Conservation (phyloP, 2,888 invertebrate species). For the Rotaria magnacalcarata region DNA sequence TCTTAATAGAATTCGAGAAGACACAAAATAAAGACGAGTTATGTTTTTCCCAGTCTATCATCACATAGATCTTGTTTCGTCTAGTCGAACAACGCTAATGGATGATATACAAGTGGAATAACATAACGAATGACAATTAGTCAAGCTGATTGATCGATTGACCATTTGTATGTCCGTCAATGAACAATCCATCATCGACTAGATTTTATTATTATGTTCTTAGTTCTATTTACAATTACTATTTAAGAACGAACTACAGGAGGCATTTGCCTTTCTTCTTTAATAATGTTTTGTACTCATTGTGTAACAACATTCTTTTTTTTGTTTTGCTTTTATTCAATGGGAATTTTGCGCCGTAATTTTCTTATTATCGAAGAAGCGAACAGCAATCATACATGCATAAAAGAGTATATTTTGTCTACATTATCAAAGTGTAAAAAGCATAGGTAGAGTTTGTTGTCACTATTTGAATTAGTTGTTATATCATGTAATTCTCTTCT, state of each 20-base stretch:
- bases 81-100: not conserved
- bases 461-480: not conserved
- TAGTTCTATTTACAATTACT: not conserved
- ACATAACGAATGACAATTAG: not conserved
- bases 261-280: not conserved
- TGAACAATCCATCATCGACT: not conserved
- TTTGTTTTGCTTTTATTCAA: not conserved
- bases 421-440: not conserved
- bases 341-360: too few relatives aligned
- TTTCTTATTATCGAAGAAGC: not conserved
- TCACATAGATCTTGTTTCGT: slow-evolving; percentile 10
- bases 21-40: not conserved
- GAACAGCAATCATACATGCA: not conserved
- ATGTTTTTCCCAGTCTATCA: not conserved
- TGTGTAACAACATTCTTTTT: not conserved
- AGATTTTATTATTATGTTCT: not conserved
- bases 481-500: not conserved
- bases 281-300: not conserved
- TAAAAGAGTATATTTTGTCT: not conserved
- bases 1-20: not conserved
- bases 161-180: not conserved
- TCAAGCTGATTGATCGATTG: not conserved
- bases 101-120: not conserved
- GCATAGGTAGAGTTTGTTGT: not conserved
- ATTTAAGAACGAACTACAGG: not conserved